These are phyloP conservation scores for Himantopus leucocephalus DNA, from an alignment of 2,113 vertebrate genomes.

Conservation along the genomic window DNA sequence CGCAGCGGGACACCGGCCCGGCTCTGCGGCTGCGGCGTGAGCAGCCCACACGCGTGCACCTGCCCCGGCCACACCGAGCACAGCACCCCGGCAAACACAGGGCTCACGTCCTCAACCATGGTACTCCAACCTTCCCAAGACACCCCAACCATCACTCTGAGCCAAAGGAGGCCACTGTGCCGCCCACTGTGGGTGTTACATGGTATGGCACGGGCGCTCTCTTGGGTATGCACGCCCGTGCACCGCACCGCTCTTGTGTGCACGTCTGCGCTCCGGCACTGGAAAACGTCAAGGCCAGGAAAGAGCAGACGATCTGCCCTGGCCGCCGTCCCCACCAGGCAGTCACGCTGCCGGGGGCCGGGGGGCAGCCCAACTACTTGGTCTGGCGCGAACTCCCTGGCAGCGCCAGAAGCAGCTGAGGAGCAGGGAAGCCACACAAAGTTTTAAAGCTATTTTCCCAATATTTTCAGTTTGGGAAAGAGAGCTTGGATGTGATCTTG, in stretches of 20 bases:
- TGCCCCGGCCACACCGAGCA: neutral
- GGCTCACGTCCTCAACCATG: fast-evolving
- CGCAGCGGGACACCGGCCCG: fast-evolving
- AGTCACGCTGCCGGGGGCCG: no score
- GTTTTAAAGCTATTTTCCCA: neutral
- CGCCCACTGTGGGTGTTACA: fast-evolving
- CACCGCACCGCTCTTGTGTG: no score
- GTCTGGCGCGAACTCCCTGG: neutral
- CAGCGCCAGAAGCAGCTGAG: neutral
- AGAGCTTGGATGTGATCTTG: neutral
- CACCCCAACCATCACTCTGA: neutral
- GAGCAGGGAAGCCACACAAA: neutral
- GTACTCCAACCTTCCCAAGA: neutral
- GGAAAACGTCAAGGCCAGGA: fast-evolving
- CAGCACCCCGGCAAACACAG: neutral
- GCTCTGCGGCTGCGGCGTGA: neutral
- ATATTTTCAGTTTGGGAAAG: neutral
- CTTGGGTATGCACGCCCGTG: no score
- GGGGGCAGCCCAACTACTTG: neutral
- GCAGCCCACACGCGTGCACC: no score
- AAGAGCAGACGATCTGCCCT: neutral
- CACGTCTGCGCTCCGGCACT: fast-evolving
- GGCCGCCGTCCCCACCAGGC: fast-evolving
- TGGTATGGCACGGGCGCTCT: fast-evolving
- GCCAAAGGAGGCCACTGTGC: neutral